Evolutionary conservation across 2,113 vertebrate genomes (phyloP), one percentile per base, ranked within the genome.

Genomic region (Lampris megalopsis): DNA sequence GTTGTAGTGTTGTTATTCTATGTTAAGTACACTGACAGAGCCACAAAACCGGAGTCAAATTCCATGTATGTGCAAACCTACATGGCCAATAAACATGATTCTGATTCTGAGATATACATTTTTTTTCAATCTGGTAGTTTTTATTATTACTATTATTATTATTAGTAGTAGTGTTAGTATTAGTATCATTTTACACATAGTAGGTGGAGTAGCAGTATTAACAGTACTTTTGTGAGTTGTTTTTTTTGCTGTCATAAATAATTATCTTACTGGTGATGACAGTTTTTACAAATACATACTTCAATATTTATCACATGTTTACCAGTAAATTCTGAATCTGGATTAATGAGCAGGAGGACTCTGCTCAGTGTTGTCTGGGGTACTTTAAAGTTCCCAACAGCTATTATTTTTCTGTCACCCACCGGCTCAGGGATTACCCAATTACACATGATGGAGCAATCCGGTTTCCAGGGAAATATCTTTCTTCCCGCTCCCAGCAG

Each of bases 401-500:
- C 79, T 82, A 75, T 89, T 87, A 75, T 89, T 89, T 86, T 83
- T 73, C 81, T 85, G 80, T 84, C 86, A 82, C 77, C 74, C 86
- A 82, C 77, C 74, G 77, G 82, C 61, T 82, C 66, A 77, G 77
- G 82, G 86, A 92, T 91, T 89, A 87, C 85, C 86, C 85, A 88
- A 75, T 90, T 87, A 89, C 81, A 85, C 78, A 76, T 72, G 71
- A 84, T 80, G 73, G 84, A 83, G 87, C 78, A 78, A 84, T 88
- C 87, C 90, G 82, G 91, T 93, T 94, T 91, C 90, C 91, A 92
- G 81, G 91, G 91, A 94, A 88, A 94, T 91, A 84, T 88, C 84
- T 77, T 82, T 85, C 86, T 77, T 83, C 73, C 79, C 58, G 83
- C 84, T 86, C 85, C 81, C 78, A 73, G n/a, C 63, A 81, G 83